These are phyloP conservation scores for Diplazon laetatorius DNA, from an alignment of 2,888 invertebrate genomes.

Conservation along the genomic window DNA sequence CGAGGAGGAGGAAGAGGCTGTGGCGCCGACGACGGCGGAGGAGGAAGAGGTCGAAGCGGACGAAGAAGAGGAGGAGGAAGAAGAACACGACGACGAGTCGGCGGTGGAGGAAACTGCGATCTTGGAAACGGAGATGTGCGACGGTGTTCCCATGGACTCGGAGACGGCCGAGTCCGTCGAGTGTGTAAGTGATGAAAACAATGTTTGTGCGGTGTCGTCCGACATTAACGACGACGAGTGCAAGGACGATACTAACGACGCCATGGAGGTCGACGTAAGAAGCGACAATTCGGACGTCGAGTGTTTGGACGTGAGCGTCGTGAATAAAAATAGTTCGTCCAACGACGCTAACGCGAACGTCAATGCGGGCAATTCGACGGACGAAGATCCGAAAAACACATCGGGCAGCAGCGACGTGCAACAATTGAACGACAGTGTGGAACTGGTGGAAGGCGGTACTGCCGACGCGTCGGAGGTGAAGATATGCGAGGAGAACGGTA, in stretches of 20 bases:
- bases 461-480: conserved; percentile 73
- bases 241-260: conserved; percentile 62
- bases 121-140: conserved; percentile 45
- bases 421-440: conserved; percentile 72
- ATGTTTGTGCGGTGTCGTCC: conserved; percentile 79
- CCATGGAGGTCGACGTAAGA: conserved; percentile 79
- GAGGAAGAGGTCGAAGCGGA: conserved; percentile 64
- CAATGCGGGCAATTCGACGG: conserved; percentile 78
- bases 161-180: conserved; percentile 68
- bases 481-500: conserved; percentile 80
- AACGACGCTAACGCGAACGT: conserved; percentile 61
- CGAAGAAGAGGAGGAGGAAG: conserved; percentile 68
- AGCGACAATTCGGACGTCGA: conserved; percentile 79
- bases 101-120: conserved; percentile 48
- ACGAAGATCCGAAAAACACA: conserved; percentile 75
- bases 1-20: conserved; percentile 66
- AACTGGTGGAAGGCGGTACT: conserved; percentile 70
- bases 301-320: conserved; percentile 77
- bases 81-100: conserved; percentile 47
- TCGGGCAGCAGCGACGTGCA: conserved; percentile 67
- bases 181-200: conserved; percentile 84
- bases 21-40: conserved; percentile 20
- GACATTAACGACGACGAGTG: conserved; percentile 59
- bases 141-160: conserved; percentile 60
- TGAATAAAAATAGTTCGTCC: conserved; percentile 69